phyloP scores from a whole-genome alignment of 2,797 vertebrate species.

The Smutsia temminckii region DNA sequence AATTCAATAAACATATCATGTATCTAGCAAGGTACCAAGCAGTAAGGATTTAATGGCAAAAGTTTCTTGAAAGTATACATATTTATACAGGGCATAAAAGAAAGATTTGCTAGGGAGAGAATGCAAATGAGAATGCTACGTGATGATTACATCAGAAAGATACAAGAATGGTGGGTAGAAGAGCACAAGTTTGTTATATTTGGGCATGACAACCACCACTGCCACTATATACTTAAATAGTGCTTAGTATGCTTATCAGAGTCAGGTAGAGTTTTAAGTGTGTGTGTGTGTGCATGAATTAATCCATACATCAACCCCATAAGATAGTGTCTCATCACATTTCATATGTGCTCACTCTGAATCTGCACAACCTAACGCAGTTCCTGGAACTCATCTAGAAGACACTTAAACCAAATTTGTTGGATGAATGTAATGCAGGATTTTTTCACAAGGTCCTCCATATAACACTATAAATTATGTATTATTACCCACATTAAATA shows the following conservation, averaged over 20 bases:
- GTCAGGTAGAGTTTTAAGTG: background rate
- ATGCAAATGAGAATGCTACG: background rate
- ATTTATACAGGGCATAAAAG: background rate
- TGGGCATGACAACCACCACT: background rate
- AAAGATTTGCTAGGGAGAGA: background rate
- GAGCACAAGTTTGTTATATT: background rate
- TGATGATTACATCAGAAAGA: slow-evolving; percentile 13
- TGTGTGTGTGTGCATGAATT: background rate
- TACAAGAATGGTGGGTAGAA: background rate
- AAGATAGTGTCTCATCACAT: background rate
- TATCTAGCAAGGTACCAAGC: background rate
- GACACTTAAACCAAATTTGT: background rate
- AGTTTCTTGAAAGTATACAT: background rate
- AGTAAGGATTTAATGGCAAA: slow-evolving; percentile 49
- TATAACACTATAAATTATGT: background rate
- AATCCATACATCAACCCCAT: background rate
- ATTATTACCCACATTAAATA: background rate
- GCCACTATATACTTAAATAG: background rate
- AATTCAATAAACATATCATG: slow-evolving; percentile 23
- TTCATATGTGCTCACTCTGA: background rate
- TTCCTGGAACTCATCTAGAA: background rate
- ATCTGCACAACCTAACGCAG: background rate
- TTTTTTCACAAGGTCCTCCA: background rate
- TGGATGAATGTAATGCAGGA: background rate
- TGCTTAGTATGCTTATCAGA: background rate